Evolutionary conservation across 2,888 invertebrate genomes (phyloP).

Genomic region (Melinaea menophilus): DNA sequence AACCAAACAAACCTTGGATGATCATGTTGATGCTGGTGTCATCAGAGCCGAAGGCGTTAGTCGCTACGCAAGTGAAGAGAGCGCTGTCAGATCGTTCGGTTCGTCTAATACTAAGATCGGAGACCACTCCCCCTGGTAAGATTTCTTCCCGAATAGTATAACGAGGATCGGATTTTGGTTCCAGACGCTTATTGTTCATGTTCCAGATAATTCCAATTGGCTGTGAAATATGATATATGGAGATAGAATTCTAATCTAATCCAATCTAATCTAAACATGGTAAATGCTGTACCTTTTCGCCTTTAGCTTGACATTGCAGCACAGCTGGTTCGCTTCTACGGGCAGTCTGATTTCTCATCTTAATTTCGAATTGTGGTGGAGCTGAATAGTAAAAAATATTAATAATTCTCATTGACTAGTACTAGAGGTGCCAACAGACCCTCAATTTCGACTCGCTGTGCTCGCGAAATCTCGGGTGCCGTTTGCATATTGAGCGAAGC

Average conservation of each 20-base stretch:
- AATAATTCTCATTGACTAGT: no score
- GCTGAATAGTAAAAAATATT: constrained; percentile 69
- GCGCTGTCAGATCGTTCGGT: constrained; percentile 94
- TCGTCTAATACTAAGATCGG: constrained; percentile 92
- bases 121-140: constrained; percentile 90
- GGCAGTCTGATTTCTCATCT: constrained; percentile 93
- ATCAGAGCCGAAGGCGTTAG: constrained; percentile 95
- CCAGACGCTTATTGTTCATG: constrained; percentile 94
- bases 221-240: constrained; percentile 39
- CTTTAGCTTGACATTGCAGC: constrained; percentile 93
- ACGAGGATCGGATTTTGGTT: constrained; percentile 91
- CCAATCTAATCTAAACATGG: not conserved
- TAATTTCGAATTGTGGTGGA: constrained; percentile 95
- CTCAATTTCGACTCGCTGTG: no score
- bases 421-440: no score
- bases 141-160: constrained; percentile 93
- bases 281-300: constrained; percentile 82
- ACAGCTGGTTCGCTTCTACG: constrained; percentile 94
- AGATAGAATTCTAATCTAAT: not conserved
- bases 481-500: no score
- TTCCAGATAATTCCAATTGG: constrained; percentile 97
- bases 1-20: constrained; percentile 84
- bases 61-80: constrained; percentile 93
- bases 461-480: no score
- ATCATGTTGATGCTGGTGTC: constrained; percentile 97